A percentile compares a stretch with the other conserved stretches of the same genome.
Conservation (phyloP, 2,888 invertebrate species). For the Anthrax anthrax region DNA sequence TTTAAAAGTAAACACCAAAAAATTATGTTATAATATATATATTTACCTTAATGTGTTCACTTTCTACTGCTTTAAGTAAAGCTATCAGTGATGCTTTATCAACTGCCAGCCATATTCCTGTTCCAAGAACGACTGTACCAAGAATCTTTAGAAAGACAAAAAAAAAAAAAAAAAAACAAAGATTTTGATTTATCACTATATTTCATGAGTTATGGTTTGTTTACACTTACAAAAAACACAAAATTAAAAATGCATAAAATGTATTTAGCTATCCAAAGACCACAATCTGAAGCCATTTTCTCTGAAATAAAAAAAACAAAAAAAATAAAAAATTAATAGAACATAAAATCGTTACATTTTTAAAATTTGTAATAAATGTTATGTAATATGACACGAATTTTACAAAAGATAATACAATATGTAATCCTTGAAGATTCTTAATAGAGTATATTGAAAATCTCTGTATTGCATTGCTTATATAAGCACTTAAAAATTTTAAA, state of each 20-base stretch:
- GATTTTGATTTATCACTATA: too few species aligned
- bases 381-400: too few species aligned
- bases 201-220: not conserved
- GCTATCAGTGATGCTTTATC: constrained; percentile 52
- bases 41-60: constrained; percentile 42
- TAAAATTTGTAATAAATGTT: too few species aligned
- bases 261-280: constrained; percentile 53
- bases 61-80: constrained; percentile 42
- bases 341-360: too few species aligned
- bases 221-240: constrained; percentile 52
- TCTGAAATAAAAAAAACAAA: constrained; percentile 3
- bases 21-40: too few species aligned
- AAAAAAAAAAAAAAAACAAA: constrained; percentile 4
- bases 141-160: constrained; percentile 25
- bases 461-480: too few species aligned
- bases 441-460: too few species aligned
- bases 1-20: too few species aligned
- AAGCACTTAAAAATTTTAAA: too few species aligned
- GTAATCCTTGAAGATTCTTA: too few species aligned
- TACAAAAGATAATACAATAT: too few species aligned
- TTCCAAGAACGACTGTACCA: constrained; percentile 46
- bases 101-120: constrained; percentile 54
- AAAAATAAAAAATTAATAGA: too few species aligned
- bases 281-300: constrained; percentile 40
- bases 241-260: constrained; percentile 58